Evolutionary conservation across 2,797 vertebrate species (phyloP).

Genomic region (Halcyon smyrnensis): DNA sequence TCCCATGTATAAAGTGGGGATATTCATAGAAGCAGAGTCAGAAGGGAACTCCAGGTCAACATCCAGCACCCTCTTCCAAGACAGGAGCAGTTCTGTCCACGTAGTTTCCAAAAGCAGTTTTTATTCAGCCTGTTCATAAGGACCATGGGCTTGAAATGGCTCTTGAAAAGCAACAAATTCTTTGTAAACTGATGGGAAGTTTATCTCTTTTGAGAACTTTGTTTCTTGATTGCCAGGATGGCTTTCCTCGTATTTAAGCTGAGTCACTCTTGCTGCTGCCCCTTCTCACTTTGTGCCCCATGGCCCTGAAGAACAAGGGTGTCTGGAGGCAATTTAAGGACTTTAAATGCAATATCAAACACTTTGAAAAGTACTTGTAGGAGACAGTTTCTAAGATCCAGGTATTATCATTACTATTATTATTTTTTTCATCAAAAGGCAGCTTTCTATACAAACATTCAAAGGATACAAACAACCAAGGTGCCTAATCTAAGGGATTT

Average conservation of each 20-base stretch:
- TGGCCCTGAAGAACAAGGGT: not conserved
- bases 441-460: not conserved
- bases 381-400: not conserved
- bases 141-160: not conserved
- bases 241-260: not conserved
- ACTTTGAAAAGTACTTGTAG: not conserved
- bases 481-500: not conserved
- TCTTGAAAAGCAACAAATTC: not conserved
- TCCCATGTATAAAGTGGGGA: slow-evolving; percentile 20
- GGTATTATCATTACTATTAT: fast-evolving
- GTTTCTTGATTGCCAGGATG: not conserved
- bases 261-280: not conserved
- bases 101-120: not conserved
- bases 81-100: not conserved
- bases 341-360: not conserved
- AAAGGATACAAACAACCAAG: not conserved
- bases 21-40: slow-evolving; percentile 25
- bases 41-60: slow-evolving; percentile 11
- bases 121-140: not conserved
- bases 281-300: not conserved
- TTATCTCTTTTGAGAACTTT: not conserved
- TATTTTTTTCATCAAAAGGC: not conserved
- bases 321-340: not conserved
- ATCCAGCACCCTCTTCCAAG: not conserved
- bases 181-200: not conserved